Conservation (phyloP, 2,113 vertebrate species). For the rabbit (Oryctolagus cuniculus) region mOryCun1.1 NC_091451.1:41921001-41921500, state of each 20-base stretch:
- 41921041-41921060: rapidly evolving
- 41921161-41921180: rapidly evolving
- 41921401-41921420: too few relatives aligned
- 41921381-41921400: background rate
- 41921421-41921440: rapidly evolving
- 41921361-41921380: rapidly evolving
- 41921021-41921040: background rate
- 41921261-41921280: background rate
- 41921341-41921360: rapidly evolving
- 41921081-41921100: rapidly evolving
- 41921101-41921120: background rate
- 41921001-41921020: rapidly evolving
- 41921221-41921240: background rate
- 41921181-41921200: background rate
- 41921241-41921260: too few relatives aligned
- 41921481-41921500: rapidly evolving
- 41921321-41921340: rapidly evolving
- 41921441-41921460: too few relatives aligned
- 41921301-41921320: rapidly evolving
- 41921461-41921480: background rate
- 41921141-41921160: background rate
- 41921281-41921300: background rate
- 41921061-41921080: rapidly evolving
- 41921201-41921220: too few relatives aligned
- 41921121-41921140: rapidly evolving